These are phyloP conservation scores for Ophonus ardosiacus DNA, from an alignment of 2,888 invertebrate genomes.

Conservation along the genomic window DNA sequence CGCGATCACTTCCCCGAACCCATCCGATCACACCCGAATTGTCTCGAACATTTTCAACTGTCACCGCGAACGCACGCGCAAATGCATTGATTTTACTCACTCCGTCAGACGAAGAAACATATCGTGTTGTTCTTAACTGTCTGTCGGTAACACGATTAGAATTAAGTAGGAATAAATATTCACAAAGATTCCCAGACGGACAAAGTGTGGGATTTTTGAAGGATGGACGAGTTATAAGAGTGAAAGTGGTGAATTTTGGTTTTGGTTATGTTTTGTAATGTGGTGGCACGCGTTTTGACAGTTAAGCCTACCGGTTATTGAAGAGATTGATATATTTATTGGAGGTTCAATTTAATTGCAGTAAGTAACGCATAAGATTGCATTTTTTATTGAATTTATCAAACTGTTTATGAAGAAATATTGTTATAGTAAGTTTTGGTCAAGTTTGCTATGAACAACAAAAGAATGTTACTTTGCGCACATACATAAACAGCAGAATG, in stretches of 20 bases:
- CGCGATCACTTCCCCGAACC: slow-evolving; percentile 12
- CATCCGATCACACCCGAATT: background rate
- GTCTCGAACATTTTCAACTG: slow-evolving; percentile 41
- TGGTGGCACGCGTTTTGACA: slow-evolving; percentile 3
- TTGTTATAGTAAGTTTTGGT: background rate
- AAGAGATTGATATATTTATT: slow-evolving; percentile 26
- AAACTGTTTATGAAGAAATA: background rate
- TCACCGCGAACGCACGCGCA: slow-evolving; percentile 71
- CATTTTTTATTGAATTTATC: background rate
- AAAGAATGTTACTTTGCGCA: background rate
- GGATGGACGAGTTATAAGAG: background rate
- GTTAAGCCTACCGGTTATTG: slow-evolving; percentile 21
- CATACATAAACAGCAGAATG: background rate
- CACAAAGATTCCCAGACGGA: slow-evolving; percentile 19
- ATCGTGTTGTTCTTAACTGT: slow-evolving; percentile 48
- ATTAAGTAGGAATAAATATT: slow-evolving; percentile 47
- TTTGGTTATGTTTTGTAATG: background rate
- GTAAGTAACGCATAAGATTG: slow-evolving; percentile 24
- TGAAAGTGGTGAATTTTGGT: background rate
- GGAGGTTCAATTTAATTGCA: slow-evolving; percentile 32
- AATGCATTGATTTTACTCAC: slow-evolving; percentile 73
- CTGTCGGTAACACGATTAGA: slow-evolving; percentile 35
- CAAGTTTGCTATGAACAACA: background rate
- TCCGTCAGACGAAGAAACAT: slow-evolving; percentile 18
- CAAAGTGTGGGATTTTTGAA: background rate